These are phyloP conservation scores for Coranthus polyacanthus DNA, from an alignment of 2,797 vertebrate genomes.

Conservation along the genomic window DNA sequence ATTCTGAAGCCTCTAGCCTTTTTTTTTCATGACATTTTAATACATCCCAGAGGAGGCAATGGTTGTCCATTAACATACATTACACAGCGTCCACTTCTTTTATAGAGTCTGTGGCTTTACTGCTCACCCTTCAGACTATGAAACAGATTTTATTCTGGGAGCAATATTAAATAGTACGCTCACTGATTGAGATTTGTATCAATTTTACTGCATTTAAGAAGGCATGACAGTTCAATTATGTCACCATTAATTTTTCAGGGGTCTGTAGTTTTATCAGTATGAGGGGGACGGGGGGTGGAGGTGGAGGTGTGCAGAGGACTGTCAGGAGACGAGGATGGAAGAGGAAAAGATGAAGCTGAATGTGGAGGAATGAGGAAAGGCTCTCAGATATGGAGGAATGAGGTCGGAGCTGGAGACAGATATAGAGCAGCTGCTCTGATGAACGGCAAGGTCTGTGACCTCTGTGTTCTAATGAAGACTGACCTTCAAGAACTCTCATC, in stretches of 20 bases:
- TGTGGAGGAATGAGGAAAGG: conserved; percentile 17
- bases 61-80: no score
- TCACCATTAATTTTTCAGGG: conserved; percentile 75
- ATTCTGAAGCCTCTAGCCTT: no score
- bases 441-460: conserved; percentile 65
- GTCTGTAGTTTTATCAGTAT: conserved; percentile 32
- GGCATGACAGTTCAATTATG: conserved; percentile 76
- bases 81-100: no score
- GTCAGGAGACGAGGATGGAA: conserved; percentile 40
- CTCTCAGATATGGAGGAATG: conserved; percentile 41
- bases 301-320: conserved; percentile 1
- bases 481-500: conserved; percentile 18
- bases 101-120: no score
- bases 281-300: conserved; percentile 20
- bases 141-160: no score
- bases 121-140: no score
- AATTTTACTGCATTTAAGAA: conserved; percentile 65
- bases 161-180: conserved; percentile 75
- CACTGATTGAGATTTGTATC: conserved; percentile 78
- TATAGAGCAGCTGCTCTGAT: conserved; percentile 56
- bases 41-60: no score
- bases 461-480: conserved; percentile 66
- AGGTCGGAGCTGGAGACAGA: conserved; percentile 18
- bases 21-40: no score
- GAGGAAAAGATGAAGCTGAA: conserved; percentile 21